Evolutionary conservation across 2,797 vertebrate species (phyloP), one percentile per base, ranked within the genome.

Genomic region (Chelon auratus): DNA sequence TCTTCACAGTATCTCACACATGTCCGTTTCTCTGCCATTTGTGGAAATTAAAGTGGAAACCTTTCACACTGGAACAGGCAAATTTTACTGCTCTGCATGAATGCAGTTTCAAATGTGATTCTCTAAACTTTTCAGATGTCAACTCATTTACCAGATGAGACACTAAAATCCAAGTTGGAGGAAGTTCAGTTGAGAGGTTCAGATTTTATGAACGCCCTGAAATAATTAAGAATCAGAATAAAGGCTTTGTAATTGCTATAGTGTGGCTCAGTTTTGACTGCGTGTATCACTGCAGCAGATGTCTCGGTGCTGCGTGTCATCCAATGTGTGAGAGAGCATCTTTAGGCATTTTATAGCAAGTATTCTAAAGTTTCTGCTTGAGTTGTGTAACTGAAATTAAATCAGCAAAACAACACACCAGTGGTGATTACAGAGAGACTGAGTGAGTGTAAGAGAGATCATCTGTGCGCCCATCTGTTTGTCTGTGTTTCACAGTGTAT

Each of bases 211-310:
- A 84, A 80, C 60, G 52, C 45, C 72, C 71, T 66, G 69, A 86
- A 83, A 87, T 81, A 78, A 86, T 87, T 78, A 84, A 51, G 50
- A 77, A 74, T 82, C 50, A 56, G 71, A 78, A 83, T 69, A 78
- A 82, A 83, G 74, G n/a, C 37, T 73, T 88, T 82, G 80, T 80
- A 84, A 86, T 88, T 82, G 73, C 80, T 80, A 54, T 51, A 26
- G 36, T 67, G 36, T 22, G 68, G 76, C 78, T 83, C 24, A 5
- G 45, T 66, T 82, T 77, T 13, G 2, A 55, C 43, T 66, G 36
- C 42, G 36, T 47, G 47, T 30, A 70, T 68, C 20, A 8, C 68
- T 9, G 74, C 42, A 14, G 74, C 70, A 69, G 64, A 82, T 82
- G 77, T 17, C 42, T 68, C 30, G 51, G 68, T 59, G 15, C 62